Percentiles rank a stretch among this genome's conserved stretches.
phyloP scores from a whole-genome alignment of 2,888 invertebrate genomes.

The Plusia festucae region DNA sequence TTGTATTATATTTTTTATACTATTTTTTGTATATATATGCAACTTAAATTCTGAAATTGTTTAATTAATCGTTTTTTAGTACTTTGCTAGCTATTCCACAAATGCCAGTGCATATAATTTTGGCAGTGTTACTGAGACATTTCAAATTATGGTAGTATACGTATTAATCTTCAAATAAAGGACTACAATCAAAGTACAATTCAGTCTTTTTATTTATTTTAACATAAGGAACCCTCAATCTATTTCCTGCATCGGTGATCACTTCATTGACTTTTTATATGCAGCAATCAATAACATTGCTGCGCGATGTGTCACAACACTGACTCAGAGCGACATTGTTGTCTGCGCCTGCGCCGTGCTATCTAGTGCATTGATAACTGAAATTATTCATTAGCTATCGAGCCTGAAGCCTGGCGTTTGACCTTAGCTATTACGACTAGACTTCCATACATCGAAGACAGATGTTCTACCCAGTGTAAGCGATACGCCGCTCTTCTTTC shows the following conservation, averaged over 20 bases:
- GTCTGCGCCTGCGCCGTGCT: slow-evolving; percentile 54
- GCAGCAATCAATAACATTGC: slow-evolving; percentile 69
- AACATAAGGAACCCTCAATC: slow-evolving; percentile 69
- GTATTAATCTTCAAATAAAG: no score
- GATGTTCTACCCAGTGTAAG: background rate
- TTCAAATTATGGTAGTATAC: no score
- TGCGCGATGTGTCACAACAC: slow-evolving; percentile 67
- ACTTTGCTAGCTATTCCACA: no score
- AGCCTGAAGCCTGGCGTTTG: slow-evolving; percentile 21
- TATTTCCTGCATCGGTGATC: slow-evolving; percentile 17
- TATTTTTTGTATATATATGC: no score
- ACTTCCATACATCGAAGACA: background rate
- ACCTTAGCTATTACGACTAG: background rate
- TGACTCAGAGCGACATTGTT: slow-evolving; percentile 74
- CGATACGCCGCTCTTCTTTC: background rate
- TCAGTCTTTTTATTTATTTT: no score
- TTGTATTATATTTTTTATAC: no score
- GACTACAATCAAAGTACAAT: no score
- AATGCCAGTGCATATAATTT: no score
- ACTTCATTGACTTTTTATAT: slow-evolving; percentile 58
- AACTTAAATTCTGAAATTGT: no score
- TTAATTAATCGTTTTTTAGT: no score
- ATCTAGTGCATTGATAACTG: slow-evolving; percentile 57
- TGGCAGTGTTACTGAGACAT: no score
- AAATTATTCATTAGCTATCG: slow-evolving; percentile 50